Evolutionary conservation across 1,140 invertebrate species (phyloP).

Genomic region (Lepidostoma basale): DNA sequence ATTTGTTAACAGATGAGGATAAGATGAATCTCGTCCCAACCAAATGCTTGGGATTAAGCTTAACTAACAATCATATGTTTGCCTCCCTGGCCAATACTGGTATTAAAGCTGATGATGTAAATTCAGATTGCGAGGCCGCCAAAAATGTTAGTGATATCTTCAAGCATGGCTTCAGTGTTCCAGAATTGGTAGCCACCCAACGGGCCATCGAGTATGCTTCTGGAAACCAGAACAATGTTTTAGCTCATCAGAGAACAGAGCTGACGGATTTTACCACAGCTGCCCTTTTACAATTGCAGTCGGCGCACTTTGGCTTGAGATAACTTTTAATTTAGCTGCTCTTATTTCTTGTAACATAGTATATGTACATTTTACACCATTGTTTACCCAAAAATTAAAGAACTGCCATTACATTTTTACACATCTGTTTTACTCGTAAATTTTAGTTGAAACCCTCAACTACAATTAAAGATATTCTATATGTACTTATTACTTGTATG

Average conservation of each 20-base stretch:
- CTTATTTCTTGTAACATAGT: not conserved
- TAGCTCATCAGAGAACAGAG: constrained; percentile 28
- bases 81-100: not conserved
- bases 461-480: not conserved
- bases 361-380: not conserved
- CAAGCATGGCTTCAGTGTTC: constrained; percentile 32
- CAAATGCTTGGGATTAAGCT: not conserved
- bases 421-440: not conserved
- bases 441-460: not conserved
- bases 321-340: not conserved
- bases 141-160: constrained; percentile 32
- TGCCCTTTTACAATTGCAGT: constrained; percentile 33
- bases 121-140: not conserved
- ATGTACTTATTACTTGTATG: not conserved
- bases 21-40: not conserved
- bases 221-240: constrained; percentile 25
- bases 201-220: constrained; percentile 27
- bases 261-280: constrained; percentile 33
- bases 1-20: not conserved
- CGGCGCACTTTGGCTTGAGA: constrained; percentile 32
- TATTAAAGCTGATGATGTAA: not conserved
- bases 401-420: not conserved
- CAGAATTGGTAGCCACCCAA: constrained; percentile 22
- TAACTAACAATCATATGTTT: no score
- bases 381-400: no score